Evolutionary conservation across 2,888 invertebrate species (phyloP), one percentile per base, ranked within the genome.

Genomic region (Eristalinus aeneus): DNA sequence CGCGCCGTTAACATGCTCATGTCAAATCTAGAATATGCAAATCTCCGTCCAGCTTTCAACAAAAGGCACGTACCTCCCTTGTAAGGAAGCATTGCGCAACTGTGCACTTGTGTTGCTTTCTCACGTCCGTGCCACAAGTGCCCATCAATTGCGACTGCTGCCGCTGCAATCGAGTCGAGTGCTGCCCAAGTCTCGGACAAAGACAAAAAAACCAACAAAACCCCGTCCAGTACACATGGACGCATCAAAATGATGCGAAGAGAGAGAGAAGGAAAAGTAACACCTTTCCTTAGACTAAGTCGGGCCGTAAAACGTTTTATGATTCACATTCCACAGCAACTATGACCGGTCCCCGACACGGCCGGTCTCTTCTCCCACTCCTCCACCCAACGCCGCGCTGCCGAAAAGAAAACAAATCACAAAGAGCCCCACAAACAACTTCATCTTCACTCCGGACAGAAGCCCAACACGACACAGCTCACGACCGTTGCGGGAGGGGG

Each of bases 401-500:
- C 4, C n/a, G 12, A 5, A 46, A n/a, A 46, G 46, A 16, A 46
- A 46, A 46, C 46, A 46, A 46, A 46, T 46, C 46, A 46, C 46
- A 46, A 46, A 46, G 46, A 46, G 46, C 46, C 46, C 46, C 46
- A 46, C 46, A 12, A 56, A 56, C 22, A 11, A 23, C 56, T 56
- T 56, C 56, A 56, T 56, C 56, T 56, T 56, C 56, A 56, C 23
- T 34, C 34, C 20, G 20, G 20, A 63, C 34, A 32, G 31, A 61
- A 72, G 72, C 65, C 32, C 60, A n/a, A n/a, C 46, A 16, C 46
- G 46, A 31, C 27, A 72, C 72, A 65, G 72, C 78, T 72, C 65
- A 58, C n/a, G 60, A 20, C 65, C 34, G 65, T 34, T 61, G 60
- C 67, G 36, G 67, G 60, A 72, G 72, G 54, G 72, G 61, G 16